Conservation (phyloP, 2,797 vertebrate genomes). For the Vireo griseus region DNA sequence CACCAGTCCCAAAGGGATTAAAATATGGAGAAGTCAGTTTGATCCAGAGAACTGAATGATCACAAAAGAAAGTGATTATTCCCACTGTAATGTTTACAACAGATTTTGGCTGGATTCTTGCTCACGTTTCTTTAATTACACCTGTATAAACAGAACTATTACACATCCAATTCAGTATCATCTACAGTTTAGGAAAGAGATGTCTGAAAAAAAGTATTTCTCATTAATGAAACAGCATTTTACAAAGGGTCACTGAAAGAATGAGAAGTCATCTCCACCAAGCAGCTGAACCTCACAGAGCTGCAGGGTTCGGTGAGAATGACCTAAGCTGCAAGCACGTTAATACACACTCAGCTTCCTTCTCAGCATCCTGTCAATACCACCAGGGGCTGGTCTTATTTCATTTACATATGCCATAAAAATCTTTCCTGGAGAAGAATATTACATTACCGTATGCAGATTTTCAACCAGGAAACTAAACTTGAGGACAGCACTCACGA, state of each 20-base stretch:
- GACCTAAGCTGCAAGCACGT: slow-evolving; percentile 21
- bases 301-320: slow-evolving; percentile 45
- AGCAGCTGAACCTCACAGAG: slow-evolving; percentile 45
- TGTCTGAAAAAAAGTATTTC: neutral
- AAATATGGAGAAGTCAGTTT: neutral
- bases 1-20: neutral
- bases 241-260: slow-evolving; percentile 40
- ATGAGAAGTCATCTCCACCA: slow-evolving; percentile 19
- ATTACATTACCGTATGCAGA: slow-evolving; percentile 59
- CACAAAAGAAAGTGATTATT: slow-evolving; percentile 33
- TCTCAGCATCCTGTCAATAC: slow-evolving; percentile 50
- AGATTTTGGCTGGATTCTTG: slow-evolving; percentile 31
- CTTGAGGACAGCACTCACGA: slow-evolving; percentile 24
- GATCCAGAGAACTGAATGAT: neutral
- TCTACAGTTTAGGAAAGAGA: slow-evolving; percentile 14
- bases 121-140: slow-evolving; percentile 40
- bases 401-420: slow-evolving; percentile 64
- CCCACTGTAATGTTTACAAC: slow-evolving; percentile 23
- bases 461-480: slow-evolving; percentile 59
- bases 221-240: slow-evolving; percentile 35
- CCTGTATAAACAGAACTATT: slow-evolving; percentile 22
- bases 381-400: slow-evolving; percentile 45
- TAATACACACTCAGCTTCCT: slow-evolving; percentile 30
- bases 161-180: neutral
- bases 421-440: slow-evolving; percentile 31